A percentile compares a stretch with the other conserved stretches of the same genome.
Conservation (phyloP, 2,113 vertebrate genomes). For the Cebus imitator region DNA sequence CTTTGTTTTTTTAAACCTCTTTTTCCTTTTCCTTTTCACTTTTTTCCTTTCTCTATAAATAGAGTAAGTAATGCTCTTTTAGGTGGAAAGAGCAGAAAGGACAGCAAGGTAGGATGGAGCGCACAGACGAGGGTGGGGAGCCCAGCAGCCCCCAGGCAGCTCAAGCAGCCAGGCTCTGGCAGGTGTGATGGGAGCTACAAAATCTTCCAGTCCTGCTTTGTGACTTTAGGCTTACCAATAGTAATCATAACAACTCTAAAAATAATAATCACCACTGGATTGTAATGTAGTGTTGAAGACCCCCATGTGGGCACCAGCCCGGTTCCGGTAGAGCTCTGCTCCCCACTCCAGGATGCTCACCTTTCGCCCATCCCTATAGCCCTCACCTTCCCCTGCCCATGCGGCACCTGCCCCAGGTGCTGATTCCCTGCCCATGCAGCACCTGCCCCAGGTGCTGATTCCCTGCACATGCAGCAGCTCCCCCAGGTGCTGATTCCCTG, state of each 20-base stretch:
- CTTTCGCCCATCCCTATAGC: not conserved
- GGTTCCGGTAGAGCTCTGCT: not conserved
- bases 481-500: too few species aligned
- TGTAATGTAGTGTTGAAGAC: not conserved
- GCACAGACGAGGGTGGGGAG: not conserved
- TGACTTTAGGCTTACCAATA: not conserved
- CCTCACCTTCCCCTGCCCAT: not conserved
- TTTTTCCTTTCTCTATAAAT: not conserved
- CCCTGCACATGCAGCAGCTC: fast-evolving
- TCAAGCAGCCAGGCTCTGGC: not conserved
- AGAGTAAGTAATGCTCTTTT: not conserved
- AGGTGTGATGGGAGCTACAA: too few species aligned
- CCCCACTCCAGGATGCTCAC: not conserved
- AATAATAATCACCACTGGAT: not conserved
- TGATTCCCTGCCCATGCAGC: fast-evolving
- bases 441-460: fast-evolving
- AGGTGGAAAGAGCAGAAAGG: not conserved
- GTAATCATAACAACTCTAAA: not conserved
- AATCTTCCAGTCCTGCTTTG: not conserved
- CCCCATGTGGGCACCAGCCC: not conserved
- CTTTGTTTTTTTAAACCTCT: not conserved
- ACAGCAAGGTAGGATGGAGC: not conserved
- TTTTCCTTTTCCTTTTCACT: not conserved
- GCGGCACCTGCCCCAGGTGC: fast-evolving
- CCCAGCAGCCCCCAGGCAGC: fast-evolving